These are phyloP conservation scores for Phalanger gymnotis DNA, from an alignment of 2,797 vertebrate genomes.

Conservation along the genomic window DNA sequence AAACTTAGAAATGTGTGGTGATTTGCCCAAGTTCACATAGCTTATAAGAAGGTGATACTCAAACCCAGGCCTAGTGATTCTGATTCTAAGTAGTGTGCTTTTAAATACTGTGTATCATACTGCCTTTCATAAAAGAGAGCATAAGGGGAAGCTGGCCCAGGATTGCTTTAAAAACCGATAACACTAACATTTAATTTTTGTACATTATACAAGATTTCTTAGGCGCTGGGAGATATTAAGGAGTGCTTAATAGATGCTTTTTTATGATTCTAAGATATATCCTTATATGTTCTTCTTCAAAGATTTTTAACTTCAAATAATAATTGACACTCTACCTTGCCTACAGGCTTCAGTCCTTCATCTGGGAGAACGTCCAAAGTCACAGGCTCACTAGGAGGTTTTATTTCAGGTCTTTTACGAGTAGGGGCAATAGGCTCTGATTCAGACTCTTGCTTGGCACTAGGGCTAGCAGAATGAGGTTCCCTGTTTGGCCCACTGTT, in stretches of 20 bases:
- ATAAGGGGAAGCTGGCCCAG: background rate
- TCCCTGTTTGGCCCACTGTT: conserved; percentile 64
- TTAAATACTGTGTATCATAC: background rate
- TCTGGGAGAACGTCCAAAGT: conserved; percentile 55
- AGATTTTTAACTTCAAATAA: conserved; percentile 30
- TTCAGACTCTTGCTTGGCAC: conserved; percentile 72
- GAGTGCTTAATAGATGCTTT: background rate
- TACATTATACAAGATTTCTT: background rate
- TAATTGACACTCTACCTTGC: conserved; percentile 68
- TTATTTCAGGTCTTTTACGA: conserved; percentile 90
- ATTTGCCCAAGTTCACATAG: background rate
- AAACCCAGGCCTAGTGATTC: background rate
- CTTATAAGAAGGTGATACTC: background rate
- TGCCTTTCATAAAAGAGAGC: background rate
- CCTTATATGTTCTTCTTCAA: background rate
- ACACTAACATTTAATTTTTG: background rate
- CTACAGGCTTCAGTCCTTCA: conserved; percentile 77
- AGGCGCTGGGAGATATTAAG: background rate
- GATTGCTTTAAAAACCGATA: conserved; percentile 24
- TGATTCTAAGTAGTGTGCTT: background rate
- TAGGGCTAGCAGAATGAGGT: conserved; percentile 39
- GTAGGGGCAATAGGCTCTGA: conserved; percentile 86
- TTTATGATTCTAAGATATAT: background rate
- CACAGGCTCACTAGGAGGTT: conserved; percentile 75
- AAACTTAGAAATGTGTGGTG: background rate